phyloP scores from a whole-genome alignment of 2,797 vertebrate genomes.

The Mastacembelus armatus region DNA sequence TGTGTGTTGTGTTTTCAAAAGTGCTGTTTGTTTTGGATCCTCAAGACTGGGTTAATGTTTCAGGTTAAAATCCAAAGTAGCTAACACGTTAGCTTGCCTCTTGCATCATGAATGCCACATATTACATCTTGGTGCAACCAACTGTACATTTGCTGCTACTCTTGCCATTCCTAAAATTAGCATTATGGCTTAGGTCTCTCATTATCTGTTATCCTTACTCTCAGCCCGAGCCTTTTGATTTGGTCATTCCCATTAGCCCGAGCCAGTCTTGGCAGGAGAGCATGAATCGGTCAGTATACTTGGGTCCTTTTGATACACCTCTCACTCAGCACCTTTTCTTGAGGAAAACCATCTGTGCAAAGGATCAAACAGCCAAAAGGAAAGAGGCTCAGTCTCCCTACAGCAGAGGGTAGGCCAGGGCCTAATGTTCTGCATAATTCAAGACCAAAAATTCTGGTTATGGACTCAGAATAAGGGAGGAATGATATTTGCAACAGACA shows the following conservation, averaged over 20 bases:
- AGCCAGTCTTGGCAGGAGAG: slow-evolving; percentile 29
- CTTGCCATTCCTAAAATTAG: background rate
- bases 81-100: too few relatives aligned
- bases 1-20: background rate
- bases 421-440: slow-evolving; percentile 39
- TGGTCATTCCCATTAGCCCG: slow-evolving; percentile 22
- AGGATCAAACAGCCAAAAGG: slow-evolving; percentile 62
- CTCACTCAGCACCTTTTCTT: slow-evolving; percentile 70
- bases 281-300: slow-evolving; percentile 10
- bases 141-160: background rate
- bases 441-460: slow-evolving; percentile 53
- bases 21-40: background rate
- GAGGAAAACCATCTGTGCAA: slow-evolving; percentile 77
- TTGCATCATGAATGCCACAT: too few relatives aligned
- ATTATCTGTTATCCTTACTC: slow-evolving; percentile 23
- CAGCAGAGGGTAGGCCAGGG: slow-evolving; percentile 43
- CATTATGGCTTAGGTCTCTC: slow-evolving; percentile 11
- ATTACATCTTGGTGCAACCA: background rate
- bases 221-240: slow-evolving; percentile 34
- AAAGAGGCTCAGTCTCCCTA: slow-evolving; percentile 40
- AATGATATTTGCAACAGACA: slow-evolving; percentile 42
- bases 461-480: slow-evolving; percentile 33
- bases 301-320: slow-evolving; percentile 55
- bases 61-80: background rate
- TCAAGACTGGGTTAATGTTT: background rate